phyloP scores from a whole-genome alignment of 64 coral and sea anemone genomes.

The Pocillopora damicornis region DNA sequence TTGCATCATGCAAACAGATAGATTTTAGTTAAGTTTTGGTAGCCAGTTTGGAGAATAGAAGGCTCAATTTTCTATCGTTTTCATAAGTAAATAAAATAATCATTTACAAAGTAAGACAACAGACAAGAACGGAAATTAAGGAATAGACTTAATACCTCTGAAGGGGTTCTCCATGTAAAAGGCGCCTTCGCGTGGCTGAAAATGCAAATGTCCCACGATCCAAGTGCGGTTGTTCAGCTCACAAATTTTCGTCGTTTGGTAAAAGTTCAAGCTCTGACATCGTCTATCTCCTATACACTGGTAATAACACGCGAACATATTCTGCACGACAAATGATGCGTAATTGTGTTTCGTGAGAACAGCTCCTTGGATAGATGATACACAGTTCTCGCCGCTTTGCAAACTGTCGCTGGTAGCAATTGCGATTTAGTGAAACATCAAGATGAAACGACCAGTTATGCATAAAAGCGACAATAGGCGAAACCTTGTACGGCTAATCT shows the following conservation, averaged over 20 bases:
- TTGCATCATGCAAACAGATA: no score
- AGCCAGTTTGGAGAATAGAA: no score
- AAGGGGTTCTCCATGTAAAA: slow-evolving; percentile 47
- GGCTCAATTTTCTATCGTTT: no score
- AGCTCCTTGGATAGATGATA: slow-evolving; percentile 38
- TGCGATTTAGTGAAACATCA: neutral
- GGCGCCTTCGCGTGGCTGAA: neutral
- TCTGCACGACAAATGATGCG: neutral
- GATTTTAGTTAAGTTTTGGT: no score
- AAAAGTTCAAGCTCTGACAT: slow-evolving; percentile 73
- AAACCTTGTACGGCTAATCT: neutral
- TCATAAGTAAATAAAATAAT: no score
- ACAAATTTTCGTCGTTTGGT: slow-evolving; percentile 27
- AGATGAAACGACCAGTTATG: neutral
- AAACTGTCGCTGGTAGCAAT: neutral
- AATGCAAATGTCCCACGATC: neutral
- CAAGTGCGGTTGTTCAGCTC: slow-evolving; percentile 59
- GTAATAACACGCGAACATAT: slow-evolving; percentile 53
- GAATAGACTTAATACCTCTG: no score
- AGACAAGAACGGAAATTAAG: neutral
- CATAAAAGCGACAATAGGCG: no score
- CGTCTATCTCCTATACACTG: slow-evolving; percentile 29
- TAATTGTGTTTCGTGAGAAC: slow-evolving; percentile 31
- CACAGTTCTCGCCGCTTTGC: neutral
- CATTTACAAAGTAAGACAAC: no score